phyloP scores from a whole-genome alignment of 2,888 invertebrate species.

The Tenthredo notha region DNA sequence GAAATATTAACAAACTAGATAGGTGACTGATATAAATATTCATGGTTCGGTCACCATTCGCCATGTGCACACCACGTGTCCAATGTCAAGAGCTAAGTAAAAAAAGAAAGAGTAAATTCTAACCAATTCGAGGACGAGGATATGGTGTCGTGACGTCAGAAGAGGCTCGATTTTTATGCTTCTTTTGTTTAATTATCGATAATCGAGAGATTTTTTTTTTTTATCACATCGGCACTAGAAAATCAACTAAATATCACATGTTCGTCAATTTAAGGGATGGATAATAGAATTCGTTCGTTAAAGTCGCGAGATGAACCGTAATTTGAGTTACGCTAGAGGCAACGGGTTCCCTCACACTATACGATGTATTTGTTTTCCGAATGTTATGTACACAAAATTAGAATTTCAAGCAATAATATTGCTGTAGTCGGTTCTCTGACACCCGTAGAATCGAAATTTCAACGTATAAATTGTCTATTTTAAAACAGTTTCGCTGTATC shows the following conservation, averaged over 20 bases:
- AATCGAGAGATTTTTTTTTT: neutral
- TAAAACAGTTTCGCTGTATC: neutral
- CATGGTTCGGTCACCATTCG: neutral
- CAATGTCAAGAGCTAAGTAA: constrained; percentile 1
- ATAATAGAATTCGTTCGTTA: neutral
- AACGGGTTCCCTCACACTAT: neutral
- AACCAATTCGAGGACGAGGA: neutral
- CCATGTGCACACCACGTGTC: constrained; percentile 41
- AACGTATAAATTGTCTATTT: neutral
- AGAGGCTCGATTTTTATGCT: neutral
- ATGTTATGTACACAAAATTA: neutral
- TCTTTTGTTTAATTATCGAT: neutral
- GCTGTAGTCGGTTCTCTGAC: neutral
- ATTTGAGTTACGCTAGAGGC: neutral
- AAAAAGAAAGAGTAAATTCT: neutral
- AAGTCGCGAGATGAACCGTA: neutral
- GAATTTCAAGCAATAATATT: neutral
- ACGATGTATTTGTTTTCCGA: neutral
- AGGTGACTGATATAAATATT: neutral
- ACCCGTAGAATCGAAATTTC: constrained; percentile 3
- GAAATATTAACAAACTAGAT: neutral
- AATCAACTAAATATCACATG: neutral
- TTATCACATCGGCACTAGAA: neutral
- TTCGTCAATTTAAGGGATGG: neutral
- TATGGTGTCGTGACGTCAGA: neutral